Evolutionary conservation across 2,113 vertebrate genomes (phyloP), one percentile per base, ranked within the genome.

Genomic region (Prunella fulvescens): DNA sequence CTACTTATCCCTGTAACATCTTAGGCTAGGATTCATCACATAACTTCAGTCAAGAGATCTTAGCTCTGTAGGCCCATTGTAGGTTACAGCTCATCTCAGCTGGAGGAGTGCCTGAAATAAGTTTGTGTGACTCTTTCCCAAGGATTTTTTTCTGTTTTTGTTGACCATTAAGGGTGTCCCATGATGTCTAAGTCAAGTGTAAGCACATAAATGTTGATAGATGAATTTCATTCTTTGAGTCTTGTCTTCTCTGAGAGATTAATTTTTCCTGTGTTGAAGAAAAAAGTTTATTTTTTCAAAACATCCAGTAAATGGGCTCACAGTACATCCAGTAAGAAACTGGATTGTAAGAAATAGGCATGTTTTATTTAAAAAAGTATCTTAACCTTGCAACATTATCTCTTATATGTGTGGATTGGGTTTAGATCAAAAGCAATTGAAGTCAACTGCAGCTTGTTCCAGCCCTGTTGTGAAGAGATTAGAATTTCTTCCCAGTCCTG

Each of bases 341-440:
- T 4, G 7, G 29, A 50, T 19, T 90, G 9, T 69, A 76, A 82
- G 42, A 86, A 92, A 42, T 35, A 78, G 40, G 24, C 5, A 31
- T 16, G 1, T 66, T 92, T 73, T 78, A 56, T 56, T 28, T 78
- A 44, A 70, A 86, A 76, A 93, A 56, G 45, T 18, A 16, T 62
- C 22, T 60, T 88, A 71, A 80, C 56, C 19, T 83, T 72, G 40
- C 35, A 77, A 47, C 3, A 1, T 91, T 85, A 23, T 85, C 29
- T 51, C 40, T 77, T 85, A 3, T 48, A 35, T 89, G 26, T 65
- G 16, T 65, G 40, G 35, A 44, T 61, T 81, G 42, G 57, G 40
- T 96, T 95, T 95, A 96, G 97, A 97, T 86, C 93, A 94, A n/a
- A 97, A 92, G 66, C 96, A 98, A 67, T 96, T 97, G 60, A 97